phyloP scores from a whole-genome alignment of 2,113 vertebrate species.

The Podocnemis expansa region DNA sequence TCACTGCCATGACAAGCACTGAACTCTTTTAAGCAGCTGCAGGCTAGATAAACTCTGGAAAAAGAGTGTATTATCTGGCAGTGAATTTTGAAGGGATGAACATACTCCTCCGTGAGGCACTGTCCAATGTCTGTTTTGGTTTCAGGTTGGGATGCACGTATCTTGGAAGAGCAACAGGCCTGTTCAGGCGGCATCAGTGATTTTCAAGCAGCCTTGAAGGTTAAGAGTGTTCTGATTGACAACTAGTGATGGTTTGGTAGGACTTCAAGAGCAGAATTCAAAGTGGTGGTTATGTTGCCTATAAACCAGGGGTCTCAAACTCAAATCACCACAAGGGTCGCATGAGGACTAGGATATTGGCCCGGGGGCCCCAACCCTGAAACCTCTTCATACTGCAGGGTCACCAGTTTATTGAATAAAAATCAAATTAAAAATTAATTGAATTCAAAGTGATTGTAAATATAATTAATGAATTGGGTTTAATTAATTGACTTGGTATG shows the following conservation, averaged over 20 bases:
- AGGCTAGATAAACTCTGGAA: neutral
- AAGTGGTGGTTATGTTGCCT: neutral
- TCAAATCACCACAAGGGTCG: too few relatives aligned
- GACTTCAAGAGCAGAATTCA: neutral
- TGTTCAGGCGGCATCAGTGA: neutral
- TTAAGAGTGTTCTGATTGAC: neutral
- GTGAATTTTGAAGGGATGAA: neutral
- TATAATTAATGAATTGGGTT: too few relatives aligned
- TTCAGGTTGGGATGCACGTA: neutral
- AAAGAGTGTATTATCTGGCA: neutral
- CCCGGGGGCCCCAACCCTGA: too few relatives aligned
- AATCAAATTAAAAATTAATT: too few relatives aligned
- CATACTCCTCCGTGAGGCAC: neutral
- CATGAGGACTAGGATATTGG: too few relatives aligned
- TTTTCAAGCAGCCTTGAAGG: neutral
- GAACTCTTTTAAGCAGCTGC: neutral
- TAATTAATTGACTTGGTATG: too few relatives aligned
- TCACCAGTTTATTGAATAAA: too few relatives aligned
- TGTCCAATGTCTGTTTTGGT: neutral
- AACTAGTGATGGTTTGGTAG: neutral
- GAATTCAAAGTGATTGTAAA: too few relatives aligned
- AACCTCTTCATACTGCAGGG: too few relatives aligned
- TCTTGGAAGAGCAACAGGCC: neutral
- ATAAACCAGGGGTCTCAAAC: too few relatives aligned
- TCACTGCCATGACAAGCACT: neutral